These are phyloP conservation scores for Volucella inanis DNA, from an alignment of 2,888 invertebrate species.

Conservation along the genomic window DNA sequence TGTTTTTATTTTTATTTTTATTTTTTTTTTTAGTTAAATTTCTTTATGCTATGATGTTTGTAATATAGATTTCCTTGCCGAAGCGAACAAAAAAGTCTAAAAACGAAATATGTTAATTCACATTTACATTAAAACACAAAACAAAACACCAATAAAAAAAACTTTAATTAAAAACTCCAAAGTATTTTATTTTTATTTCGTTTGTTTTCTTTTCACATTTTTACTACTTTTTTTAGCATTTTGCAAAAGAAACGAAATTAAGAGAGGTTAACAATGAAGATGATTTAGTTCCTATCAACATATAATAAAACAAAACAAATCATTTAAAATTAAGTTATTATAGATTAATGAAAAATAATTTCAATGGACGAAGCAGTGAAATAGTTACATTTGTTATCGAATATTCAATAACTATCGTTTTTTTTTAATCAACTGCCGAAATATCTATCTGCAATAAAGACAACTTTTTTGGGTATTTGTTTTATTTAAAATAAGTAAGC, in stretches of 20 bases:
- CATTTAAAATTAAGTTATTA: slow-evolving; percentile 35
- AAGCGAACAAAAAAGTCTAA: slow-evolving; percentile 20
- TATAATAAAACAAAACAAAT: slow-evolving; percentile 48
- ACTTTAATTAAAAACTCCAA: slow-evolving; percentile 50
- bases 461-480: not conserved
- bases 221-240: slow-evolving; percentile 61
- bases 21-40: slow-evolving; percentile 4
- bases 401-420: slow-evolving; percentile 29
- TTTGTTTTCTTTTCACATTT: slow-evolving; percentile 20
- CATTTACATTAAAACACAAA: slow-evolving; percentile 22
- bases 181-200: slow-evolving; percentile 44
- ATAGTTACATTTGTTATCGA: not conserved
- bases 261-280: slow-evolving; percentile 67
- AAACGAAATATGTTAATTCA: slow-evolving; percentile 36
- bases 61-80: slow-evolving; percentile 53
- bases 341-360: slow-evolving; percentile 5
- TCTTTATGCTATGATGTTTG: slow-evolving; percentile 60
- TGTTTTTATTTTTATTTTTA: no score
- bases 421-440: slow-evolving; percentile 40
- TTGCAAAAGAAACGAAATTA: slow-evolving; percentile 69
- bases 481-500: slow-evolving; percentile 6
- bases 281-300: slow-evolving; percentile 73
- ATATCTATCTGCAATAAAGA: slow-evolving; percentile 1
- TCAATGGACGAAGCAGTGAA: no score
- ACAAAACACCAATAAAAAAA: slow-evolving; percentile 41